Evolutionary conservation across 2,888 invertebrate genomes (phyloP).

Genomic region (Drosophila testacea): DNA sequence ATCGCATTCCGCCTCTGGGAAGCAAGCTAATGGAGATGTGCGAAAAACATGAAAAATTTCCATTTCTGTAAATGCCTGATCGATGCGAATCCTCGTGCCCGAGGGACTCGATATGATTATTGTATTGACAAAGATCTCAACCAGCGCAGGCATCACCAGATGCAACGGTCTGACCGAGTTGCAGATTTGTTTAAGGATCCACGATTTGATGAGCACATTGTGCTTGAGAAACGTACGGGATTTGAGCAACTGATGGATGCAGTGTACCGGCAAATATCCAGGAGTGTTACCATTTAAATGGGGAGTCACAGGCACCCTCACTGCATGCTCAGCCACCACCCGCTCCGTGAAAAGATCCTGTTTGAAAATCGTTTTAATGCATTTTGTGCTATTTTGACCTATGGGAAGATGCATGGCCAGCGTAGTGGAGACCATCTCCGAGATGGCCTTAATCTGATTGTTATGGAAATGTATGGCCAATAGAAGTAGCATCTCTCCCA

Average conservation of each 20-base stretch:
- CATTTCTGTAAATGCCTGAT: conserved; percentile 94
- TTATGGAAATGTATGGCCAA: conserved; percentile 99
- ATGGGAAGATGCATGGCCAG: conserved; percentile 97
- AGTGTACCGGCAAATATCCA: conserved; percentile 97
- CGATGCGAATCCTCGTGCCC: conserved; percentile 85
- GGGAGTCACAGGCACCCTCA: conserved; percentile 97
- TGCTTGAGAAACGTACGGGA: conserved; percentile 98
- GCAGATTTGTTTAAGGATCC: conserved; percentile 98
- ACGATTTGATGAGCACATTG: conserved; percentile 97
- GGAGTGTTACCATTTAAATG: conserved; percentile 94
- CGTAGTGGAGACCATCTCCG: conserved; percentile 96
- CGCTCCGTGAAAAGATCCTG: conserved; percentile 99
- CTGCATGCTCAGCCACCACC: conserved; percentile 97
- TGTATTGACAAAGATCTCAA: conserved; percentile 97
- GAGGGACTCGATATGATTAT: conserved; percentile 89
- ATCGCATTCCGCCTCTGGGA: conserved; percentile 84
- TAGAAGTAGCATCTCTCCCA: conserved; percentile 97
- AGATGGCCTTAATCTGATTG: conserved; percentile 96
- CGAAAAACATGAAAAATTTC: conserved; percentile 94
- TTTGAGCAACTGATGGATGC: conserved; percentile 97
- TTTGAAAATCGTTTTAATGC: conserved; percentile 97
- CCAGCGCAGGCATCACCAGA: conserved; percentile 95
- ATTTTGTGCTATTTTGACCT: conserved; percentile 93
- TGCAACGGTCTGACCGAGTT: conserved; percentile 95
- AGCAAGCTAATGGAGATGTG: conserved; percentile 83